These are phyloP conservation scores for Andrena praecox DNA, from an alignment of 2,888 invertebrate genomes.

Conservation along the genomic window DNA sequence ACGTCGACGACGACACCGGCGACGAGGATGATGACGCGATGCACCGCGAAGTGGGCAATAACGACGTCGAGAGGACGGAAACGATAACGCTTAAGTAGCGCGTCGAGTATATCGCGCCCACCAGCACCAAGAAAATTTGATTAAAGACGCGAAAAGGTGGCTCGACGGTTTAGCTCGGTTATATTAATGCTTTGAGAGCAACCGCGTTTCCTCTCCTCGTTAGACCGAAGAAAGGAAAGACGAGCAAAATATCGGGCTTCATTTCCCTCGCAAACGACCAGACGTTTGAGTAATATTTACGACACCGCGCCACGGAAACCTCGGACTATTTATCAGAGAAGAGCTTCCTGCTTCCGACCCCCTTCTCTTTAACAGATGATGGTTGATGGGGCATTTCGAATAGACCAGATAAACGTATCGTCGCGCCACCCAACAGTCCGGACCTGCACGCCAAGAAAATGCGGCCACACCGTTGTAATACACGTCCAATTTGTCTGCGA, in stretches of 20 bases:
- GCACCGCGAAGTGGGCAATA: constrained; percentile 32
- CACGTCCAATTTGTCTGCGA: not conserved
- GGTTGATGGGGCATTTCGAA: not conserved
- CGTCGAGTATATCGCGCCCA: constrained; percentile 40
- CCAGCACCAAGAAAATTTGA: constrained; percentile 25
- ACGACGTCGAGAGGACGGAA: constrained; percentile 43
- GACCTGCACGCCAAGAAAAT: too few species aligned
- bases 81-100: constrained; percentile 48
- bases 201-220: constrained; percentile 3
- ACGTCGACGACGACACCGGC: not conserved
- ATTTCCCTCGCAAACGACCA: not conserved
- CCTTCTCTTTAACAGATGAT: not conserved
- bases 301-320: constrained; percentile 30
- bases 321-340: constrained; percentile 41
- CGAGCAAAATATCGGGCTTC: not conserved
- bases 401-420: not conserved
- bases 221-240: constrained; percentile 4
- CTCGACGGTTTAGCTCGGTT: constrained; percentile 19
- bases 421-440: too few species aligned
- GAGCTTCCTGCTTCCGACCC: not conserved
- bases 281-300: constrained; percentile 33
- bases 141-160: constrained; percentile 26
- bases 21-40: not conserved
- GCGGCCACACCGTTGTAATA: not conserved
- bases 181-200: constrained; percentile 16